These are phyloP conservation scores for Crypturellus undulatus DNA, from an alignment of 2,113 vertebrate species.

Conservation along the genomic window DNA sequence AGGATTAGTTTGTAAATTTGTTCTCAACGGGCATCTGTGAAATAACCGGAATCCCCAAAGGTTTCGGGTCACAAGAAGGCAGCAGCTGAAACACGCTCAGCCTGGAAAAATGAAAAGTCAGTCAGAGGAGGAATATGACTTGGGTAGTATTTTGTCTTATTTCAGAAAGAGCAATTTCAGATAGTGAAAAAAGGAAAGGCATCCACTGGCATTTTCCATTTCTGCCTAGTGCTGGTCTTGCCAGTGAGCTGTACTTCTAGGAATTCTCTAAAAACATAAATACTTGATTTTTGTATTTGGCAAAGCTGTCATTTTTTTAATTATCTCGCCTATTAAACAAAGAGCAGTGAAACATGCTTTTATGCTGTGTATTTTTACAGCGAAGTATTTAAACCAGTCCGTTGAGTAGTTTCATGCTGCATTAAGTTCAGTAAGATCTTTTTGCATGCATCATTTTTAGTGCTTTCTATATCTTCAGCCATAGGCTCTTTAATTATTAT, in stretches of 20 bases:
- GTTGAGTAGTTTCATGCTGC: constrained; percentile 73
- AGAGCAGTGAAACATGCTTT: constrained; percentile 47
- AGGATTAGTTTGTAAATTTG: constrained; percentile 69
- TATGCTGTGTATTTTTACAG: constrained; percentile 65
- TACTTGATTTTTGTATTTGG: background rate
- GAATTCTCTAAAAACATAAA: background rate
- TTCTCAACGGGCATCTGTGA: constrained; percentile 53
- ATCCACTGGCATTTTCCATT: background rate
- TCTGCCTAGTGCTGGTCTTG: background rate
- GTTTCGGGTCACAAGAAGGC: background rate
- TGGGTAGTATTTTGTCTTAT: background rate
- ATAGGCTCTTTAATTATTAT: constrained; percentile 71
- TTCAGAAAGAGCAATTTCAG: background rate
- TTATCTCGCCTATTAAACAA: constrained; percentile 52
- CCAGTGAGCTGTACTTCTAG: background rate
- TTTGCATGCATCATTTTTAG: constrained; percentile 69
- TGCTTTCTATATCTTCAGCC: constrained; percentile 62
- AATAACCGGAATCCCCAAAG: constrained; percentile 25
- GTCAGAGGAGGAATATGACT: background rate
- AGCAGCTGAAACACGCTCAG: background rate
- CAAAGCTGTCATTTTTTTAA: background rate
- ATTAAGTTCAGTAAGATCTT: constrained; percentile 67
- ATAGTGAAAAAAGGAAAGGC: background rate
- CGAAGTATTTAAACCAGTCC: constrained; percentile 53
- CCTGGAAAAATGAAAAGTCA: constrained; percentile 25